Conservation (phyloP, 2,797 vertebrate genomes). For the Scarus forsteni region DNA sequence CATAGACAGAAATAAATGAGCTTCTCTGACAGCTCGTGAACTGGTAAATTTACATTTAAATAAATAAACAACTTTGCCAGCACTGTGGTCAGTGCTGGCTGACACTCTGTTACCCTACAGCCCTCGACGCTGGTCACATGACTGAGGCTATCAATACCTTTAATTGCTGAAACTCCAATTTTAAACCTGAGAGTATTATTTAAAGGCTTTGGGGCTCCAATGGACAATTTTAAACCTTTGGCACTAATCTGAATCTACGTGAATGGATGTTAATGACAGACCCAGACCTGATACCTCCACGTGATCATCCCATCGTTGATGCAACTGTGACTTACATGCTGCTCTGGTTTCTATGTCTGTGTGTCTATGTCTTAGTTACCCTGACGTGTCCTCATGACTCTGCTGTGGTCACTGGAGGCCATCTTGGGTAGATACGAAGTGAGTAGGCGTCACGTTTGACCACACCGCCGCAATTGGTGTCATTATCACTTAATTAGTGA, state of each 20-base stretch:
- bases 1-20: too few relatives aligned
- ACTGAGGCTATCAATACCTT: accelerated
- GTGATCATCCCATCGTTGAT: slow-evolving; percentile 12
- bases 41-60: too few relatives aligned
- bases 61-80: too few relatives aligned
- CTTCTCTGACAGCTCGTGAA: too few relatives aligned
- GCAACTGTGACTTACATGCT: slow-evolving; percentile 21
- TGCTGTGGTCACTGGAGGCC: too few relatives aligned
- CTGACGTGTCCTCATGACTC: slow-evolving; percentile 96
- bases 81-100: too few relatives aligned
- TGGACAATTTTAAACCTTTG: neutral
- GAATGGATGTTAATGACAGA: slow-evolving; percentile 15
- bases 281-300: slow-evolving; percentile 5
- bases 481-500: slow-evolving; percentile 4
- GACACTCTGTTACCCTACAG: too few relatives aligned
- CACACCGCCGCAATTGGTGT: neutral
- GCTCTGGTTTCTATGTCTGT: slow-evolving; percentile 23
- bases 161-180: neutral
- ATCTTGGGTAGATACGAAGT: too few relatives aligned
- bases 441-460: slow-evolving; percentile 52
- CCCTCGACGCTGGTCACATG: too few relatives aligned
- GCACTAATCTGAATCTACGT: neutral
- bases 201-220: neutral
- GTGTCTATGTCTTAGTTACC: slow-evolving; percentile 86
- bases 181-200: neutral